Conservation (phyloP, 30 jellyfish, hydroid and myxozoan species). For the Clytia hemisphaerica region DNA sequence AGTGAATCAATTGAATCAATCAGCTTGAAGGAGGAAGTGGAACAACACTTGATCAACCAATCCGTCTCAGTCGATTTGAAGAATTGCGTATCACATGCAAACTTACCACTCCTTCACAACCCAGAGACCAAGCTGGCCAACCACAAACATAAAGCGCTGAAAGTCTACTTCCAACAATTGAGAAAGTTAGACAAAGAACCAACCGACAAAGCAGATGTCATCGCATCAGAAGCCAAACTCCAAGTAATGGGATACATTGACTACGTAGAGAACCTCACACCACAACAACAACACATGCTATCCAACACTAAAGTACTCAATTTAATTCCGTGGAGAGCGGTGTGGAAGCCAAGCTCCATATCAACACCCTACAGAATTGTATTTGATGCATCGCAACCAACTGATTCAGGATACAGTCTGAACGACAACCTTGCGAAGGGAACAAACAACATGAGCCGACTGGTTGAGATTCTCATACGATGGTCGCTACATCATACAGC, state of each 20-base stretch:
- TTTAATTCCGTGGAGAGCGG: background rate
- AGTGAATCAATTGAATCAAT: no score
- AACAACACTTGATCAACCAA: background rate
- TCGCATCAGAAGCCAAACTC: background rate
- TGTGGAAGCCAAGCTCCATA: background rate
- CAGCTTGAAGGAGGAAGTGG: background rate
- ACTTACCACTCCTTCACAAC: no score
- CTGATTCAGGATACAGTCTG: background rate
- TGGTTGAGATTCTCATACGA: slow-evolving; percentile 4
- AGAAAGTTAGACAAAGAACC: no score
- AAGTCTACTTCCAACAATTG: no score
- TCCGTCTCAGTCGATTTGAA: background rate
- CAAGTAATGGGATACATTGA: background rate
- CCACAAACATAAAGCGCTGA: background rate
- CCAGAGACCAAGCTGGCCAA: background rate
- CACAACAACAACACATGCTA: background rate
- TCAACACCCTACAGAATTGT: background rate
- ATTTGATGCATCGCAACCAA: background rate
- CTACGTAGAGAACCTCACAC: background rate
- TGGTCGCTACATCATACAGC: slow-evolving; percentile 1
- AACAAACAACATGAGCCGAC: background rate
- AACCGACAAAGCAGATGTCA: background rate
- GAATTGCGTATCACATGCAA: background rate
- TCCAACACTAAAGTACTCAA: background rate
- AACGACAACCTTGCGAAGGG: background rate